These are phyloP conservation scores for Chiroxiphia lanceolata DNA, from an alignment of 2,797 vertebrate species.

Conservation along the genomic window DNA sequence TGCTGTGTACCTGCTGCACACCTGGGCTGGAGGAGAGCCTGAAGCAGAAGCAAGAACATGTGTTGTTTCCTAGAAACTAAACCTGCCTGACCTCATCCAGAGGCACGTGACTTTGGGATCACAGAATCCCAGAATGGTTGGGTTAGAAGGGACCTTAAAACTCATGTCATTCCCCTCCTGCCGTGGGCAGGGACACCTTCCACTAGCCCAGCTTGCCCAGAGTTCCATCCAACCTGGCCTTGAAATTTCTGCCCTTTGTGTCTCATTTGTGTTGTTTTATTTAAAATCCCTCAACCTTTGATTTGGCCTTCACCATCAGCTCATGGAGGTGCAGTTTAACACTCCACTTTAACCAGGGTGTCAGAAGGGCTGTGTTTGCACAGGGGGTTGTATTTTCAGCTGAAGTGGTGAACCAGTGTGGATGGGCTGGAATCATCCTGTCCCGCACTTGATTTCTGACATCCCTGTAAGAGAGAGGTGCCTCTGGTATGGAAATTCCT, in stretches of 20 bases:
- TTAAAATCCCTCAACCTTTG: neutral
- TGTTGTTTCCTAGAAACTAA: neutral
- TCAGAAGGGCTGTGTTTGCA: constrained; percentile 5
- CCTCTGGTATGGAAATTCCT: constrained; percentile 56
- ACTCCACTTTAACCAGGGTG: neutral
- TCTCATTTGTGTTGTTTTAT: neutral
- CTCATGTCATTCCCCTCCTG: too few relatives aligned
- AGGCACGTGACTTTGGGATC: neutral
- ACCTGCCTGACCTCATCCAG: neutral
- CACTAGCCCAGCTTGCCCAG: neutral
- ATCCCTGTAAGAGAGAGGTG: constrained; percentile 32
- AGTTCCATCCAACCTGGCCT: neutral
- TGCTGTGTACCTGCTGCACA: neutral
- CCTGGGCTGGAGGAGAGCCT: neutral
- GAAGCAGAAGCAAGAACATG: fast-evolving
- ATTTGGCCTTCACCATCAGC: neutral
- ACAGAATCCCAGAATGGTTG: neutral
- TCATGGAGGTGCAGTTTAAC: neutral
- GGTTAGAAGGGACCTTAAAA: neutral
- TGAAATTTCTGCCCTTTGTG: neutral
- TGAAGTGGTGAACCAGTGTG: constrained; percentile 26
- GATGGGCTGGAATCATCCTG: neutral
- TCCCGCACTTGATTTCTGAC: constrained; percentile 66
- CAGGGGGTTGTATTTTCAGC: neutral
- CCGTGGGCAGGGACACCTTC: neutral